Percentiles rank a stretch among this genome's conserved stretches.
These are phyloP conservation scores for Calameuta pallipes DNA, from an alignment of 2,888 invertebrate genomes.

Conservation along the genomic window DNA sequence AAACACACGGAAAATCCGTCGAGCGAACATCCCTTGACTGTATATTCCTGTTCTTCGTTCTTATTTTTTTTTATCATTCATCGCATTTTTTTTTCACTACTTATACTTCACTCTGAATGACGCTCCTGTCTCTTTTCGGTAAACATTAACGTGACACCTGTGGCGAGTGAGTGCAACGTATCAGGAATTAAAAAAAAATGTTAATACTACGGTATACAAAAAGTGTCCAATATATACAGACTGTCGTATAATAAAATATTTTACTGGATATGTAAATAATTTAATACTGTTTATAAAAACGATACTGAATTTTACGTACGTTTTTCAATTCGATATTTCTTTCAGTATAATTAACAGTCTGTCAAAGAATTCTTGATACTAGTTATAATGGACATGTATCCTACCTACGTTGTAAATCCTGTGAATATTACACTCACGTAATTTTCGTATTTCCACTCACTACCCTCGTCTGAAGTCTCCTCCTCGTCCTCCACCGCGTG, in stretches of 20 bases:
- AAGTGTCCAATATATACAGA: neutral
- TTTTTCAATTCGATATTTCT: neutral
- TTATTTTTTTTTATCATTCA: conserved; percentile 6
- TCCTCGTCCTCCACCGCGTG: conserved; percentile 25
- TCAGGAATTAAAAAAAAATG: neutral
- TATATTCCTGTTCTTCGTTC: conserved; percentile 15
- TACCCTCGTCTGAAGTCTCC: neutral
- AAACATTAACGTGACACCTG: conserved; percentile 4
- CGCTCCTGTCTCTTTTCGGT: neutral
- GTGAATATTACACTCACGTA: conserved; percentile 29
- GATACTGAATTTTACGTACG: no score
- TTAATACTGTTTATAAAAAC: neutral
- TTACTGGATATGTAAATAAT: neutral
- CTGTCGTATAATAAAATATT: neutral
- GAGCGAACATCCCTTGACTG: conserved; percentile 17
- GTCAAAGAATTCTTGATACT: neutral
- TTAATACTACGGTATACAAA: neutral
- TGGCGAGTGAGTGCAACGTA: neutral
- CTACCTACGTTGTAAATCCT: neutral
- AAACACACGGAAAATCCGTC: conserved; percentile 37
- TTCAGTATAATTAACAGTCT: neutral
- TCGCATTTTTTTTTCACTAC: neutral
- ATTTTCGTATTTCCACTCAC: conserved; percentile 43
- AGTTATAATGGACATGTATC: neutral
- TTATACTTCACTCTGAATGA: neutral